A percentile compares a stretch with the other conserved stretches of the same genome.
phyloP scores from a whole-genome alignment of 2,888 invertebrate species.

The Cosmorhoe ocellata region DNA sequence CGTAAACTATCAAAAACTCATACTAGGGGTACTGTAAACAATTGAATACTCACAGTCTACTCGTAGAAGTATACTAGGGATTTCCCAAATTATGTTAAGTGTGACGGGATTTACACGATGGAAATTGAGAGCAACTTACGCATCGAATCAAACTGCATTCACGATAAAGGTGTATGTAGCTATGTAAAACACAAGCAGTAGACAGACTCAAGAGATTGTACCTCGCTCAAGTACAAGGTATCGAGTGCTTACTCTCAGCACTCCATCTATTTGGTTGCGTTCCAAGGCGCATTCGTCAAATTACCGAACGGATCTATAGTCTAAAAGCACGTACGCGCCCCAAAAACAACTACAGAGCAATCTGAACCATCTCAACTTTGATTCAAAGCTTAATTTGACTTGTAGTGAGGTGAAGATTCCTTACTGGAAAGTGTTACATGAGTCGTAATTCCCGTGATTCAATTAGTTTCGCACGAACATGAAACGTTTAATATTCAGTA shows the following conservation, averaged over 20 bases:
- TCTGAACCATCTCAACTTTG: background rate
- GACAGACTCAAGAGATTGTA: background rate
- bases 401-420: slow-evolving; percentile 26
- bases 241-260: slow-evolving; percentile 30
- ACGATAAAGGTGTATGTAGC: slow-evolving; percentile 9
- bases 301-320: slow-evolving; percentile 34
- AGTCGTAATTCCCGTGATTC: slow-evolving; percentile 39
- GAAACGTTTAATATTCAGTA: slow-evolving; percentile 34
- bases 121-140: too few species aligned
- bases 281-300: slow-evolving; percentile 55
- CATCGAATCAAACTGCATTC: too few species aligned
- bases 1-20: too few species aligned
- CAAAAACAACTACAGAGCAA: slow-evolving; percentile 8
- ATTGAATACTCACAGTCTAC: too few species aligned
- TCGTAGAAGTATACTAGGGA: too few species aligned
- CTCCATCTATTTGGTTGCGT: slow-evolving; percentile 49
- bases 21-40: too few species aligned
- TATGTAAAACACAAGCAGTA: too few species aligned
- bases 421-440: slow-evolving; percentile 34
- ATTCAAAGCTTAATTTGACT: slow-evolving; percentile 6
- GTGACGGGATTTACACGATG: too few species aligned
- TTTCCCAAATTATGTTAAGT: too few species aligned
- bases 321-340: slow-evolving; percentile 19
- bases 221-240: slow-evolving; percentile 32
- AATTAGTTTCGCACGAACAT: slow-evolving; percentile 38